A percentile compares a stretch with the other conserved stretches of the same genome.
phyloP scores from a whole-genome alignment of 2,888 invertebrate genomes.

The Tetanocera ferruginea region DNA sequence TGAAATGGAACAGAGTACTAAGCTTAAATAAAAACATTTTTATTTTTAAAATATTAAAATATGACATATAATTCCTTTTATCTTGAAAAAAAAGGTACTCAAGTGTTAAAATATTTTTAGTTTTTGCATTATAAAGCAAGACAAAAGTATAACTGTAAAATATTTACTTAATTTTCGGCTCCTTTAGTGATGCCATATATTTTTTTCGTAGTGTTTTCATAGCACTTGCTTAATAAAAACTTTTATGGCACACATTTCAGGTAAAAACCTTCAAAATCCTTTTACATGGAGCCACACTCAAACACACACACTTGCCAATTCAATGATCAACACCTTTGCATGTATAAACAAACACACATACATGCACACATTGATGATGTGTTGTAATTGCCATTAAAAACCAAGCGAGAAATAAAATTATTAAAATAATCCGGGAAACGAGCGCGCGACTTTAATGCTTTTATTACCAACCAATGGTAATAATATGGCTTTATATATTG shows the following conservation, averaged over 20 bases:
- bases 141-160: background rate
- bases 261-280: background rate
- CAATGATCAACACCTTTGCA: background rate
- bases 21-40: no score
- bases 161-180: background rate
- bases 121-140: no score
- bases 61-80: no score
- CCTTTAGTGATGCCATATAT: no score
- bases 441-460: constrained; percentile 15
- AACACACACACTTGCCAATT: background rate
- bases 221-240: constrained; percentile 7
- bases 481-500: background rate
- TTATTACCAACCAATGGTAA: background rate
- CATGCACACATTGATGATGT: constrained; percentile 21
- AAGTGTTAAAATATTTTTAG: background rate
- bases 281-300: background rate
- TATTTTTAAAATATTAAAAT: no score
- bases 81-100: no score
- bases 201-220: background rate
- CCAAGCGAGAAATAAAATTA: constrained; percentile 30
- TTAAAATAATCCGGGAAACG: constrained; percentile 14
- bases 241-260: background rate
- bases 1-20: no score
- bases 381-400: constrained; percentile 22
- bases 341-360: background rate